Evolutionary conservation across 2,888 invertebrate species (phyloP), one percentile per base, ranked within the genome.

Genomic region (Lottia gigantea): DNA sequence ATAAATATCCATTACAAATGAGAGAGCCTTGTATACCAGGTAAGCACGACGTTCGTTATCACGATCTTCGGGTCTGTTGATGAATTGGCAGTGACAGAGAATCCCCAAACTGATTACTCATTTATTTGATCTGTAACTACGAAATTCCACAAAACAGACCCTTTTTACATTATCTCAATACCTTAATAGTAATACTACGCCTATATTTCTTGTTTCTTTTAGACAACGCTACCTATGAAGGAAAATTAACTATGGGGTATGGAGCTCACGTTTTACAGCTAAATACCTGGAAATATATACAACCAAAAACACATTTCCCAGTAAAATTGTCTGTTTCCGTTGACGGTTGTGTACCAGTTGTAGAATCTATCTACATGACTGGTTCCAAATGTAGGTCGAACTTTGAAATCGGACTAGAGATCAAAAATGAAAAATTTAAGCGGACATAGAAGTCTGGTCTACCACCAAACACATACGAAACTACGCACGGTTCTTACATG

Each of bases 21-120:
- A 62, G 68, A 23, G 62, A 68, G 16, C 68, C 68, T 46, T 68
- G 68, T 45, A 62, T 68, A 23, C 68, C 68, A 40, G 68, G 68
- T 68, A 63, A n/a, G 62, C 40, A 40, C 11, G 40, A 11, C 40
- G 7, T 4, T 40, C 1, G 40, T 8, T 40, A 40, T 1, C 1
- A 40, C 40, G 40, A 40, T 40, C 1, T 8, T 11, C 40, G 7
- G 1, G 6, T 1, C 40, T 40, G 7, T 40, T 40, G 40, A 40
- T 40, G 40, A 40, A 40, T 40, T 6, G 1, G 40, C 6, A 31
- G 6, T 31, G 31, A 2, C 6, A 6, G 31, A 31, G 31, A 2
- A 31, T 31, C 6, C 2, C 31, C 31, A 31, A 31, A n/a, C n/a
- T n/a, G n/a, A n/a, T n/a, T n/a, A n/a, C n/a, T n/a, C n/a, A n/a